Base-by-base conservation (phyloP, 2,888 invertebrate species). In the Lasioglossum zephyrum region DNA sequence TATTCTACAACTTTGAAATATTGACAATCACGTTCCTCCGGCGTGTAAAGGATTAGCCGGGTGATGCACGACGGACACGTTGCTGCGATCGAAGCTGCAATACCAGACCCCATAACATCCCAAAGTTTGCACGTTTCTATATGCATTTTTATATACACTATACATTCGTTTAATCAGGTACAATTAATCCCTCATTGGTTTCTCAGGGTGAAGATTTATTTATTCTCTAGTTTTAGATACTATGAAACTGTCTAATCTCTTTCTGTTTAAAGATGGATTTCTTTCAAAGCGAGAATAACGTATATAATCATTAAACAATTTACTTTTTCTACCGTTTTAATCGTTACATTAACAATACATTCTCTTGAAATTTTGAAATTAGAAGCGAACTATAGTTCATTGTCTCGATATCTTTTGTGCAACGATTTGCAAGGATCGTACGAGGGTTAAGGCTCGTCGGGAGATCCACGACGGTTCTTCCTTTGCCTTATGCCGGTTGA, bases 1-100 rank as follows among this genome's bases (percentile, higher is more conserved):
- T 84, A 74, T 63, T 53, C 72, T 74, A 47, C 70, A 60, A 74
- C 77, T 76, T 84, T 84, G 86, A 86, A 81, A 88, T 84, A 88
- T 84, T 74, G 87, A 87, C 84, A 84, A 82, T 84, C 86, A 70
- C 60, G 78, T 49, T 78, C 66, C 77, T 79, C 70, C 85, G 82
- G 53, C 63, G 73, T 72, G 79, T 69, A 74, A 78, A 83, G 79
- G 84, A 82, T 87, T 82, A 82, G 86, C 77, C 70, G 70, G 53
- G 77, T 82, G 87, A 86, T 75, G 72, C 81, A 82, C 72, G 73
- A 73, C 41, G 39, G 31, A 31, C 70, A 11, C 22, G 13, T 26
- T 22, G 47, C 39, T 9, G 22, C 69, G 49, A 39, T 60, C 72
- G 63, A 31, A 63, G 16, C 63, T 31, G 63, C 63, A 31, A 31